Evolutionary conservation across 2,113 vertebrate species (phyloP).

Genomic region (Tyrannus savana): DNA sequence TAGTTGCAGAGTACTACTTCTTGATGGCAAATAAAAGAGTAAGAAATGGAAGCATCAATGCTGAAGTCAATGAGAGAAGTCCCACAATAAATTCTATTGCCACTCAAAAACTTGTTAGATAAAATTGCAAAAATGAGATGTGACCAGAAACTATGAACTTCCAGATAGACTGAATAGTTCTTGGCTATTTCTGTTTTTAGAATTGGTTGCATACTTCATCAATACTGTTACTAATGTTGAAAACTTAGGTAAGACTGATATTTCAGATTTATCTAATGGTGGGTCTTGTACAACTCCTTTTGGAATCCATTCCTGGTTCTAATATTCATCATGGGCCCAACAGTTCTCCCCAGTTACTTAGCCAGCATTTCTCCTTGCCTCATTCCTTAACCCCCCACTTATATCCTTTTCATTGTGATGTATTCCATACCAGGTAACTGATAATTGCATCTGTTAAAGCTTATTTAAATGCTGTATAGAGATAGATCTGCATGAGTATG

Average conservation of each 20-base stretch:
- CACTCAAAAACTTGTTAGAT: neutral
- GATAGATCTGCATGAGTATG: neutral
- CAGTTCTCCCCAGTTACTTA: neutral
- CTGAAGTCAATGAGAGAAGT: neutral
- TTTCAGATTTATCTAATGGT: neutral
- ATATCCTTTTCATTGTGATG: neutral
- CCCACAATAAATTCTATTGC: neutral
- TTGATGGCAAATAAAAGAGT: neutral
- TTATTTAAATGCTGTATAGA: neutral
- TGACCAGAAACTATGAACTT: neutral
- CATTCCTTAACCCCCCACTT: neutral
- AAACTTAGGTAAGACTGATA: neutral
- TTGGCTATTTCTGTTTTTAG: neutral
- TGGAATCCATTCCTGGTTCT: neutral
- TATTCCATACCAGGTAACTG: neutral
- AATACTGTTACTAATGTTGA: neutral
- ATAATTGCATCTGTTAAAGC: neutral
- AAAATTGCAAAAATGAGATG: neutral
- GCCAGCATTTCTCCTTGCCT: neutral
- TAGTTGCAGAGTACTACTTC: neutral
- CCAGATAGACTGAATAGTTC: neutral
- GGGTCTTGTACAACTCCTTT: neutral
- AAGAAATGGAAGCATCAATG: neutral
- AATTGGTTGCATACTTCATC: neutral
- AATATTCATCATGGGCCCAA: neutral